Evolutionary conservation across 2,113 vertebrate species (phyloP), one percentile per base, ranked within the genome.

Genomic region (Corythoichthys intestinalis): DNA sequence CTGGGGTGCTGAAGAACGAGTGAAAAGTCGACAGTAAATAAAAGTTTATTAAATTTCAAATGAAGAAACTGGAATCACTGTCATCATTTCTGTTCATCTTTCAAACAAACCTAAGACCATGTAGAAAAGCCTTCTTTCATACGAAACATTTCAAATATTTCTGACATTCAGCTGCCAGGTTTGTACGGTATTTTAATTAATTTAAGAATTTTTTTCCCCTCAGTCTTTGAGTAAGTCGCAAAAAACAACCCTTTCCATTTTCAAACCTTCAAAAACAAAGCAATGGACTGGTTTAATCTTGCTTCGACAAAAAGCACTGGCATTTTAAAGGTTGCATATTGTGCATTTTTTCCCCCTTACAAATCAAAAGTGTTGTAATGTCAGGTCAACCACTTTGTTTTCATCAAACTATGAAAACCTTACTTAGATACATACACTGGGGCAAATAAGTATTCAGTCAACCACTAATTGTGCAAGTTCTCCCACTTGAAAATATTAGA

Each of bases 191-290:
- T 44, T 53, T 77, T 76, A 60, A 76, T 73, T 78, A 37, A 65
- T 76, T 28, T 28, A 48, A 44, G 63, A 78, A 71, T 72, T 84
- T 72, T 75, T 63, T 69, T 52, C 75, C 79, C 50, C 76, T 80
- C 83, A 59, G 84, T 81, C 81, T 79, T 81, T 60, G 10, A 58
- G 50, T 68, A 84, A 85, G 72, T 71, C 68, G 35, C 68, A 64
- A 66, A 84, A 72, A 77, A 78, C 73, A 77, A 15, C 28, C 56
- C 2, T 9, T 39, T 66, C 75, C 65, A 67, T 77, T 81, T 85
- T 71, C 63, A 69, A 79, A 69, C 66, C 65, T n/a, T 46, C 2
- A 28, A 10, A 28, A 62, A 44, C 9, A 60, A 10, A 61, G n/a
- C 56, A 58, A 28, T 1, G 11, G 10, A 71, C 65, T 75, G 75